Evolutionary conservation across 2,888 invertebrate species (phyloP), one percentile per base, ranked within the genome.

Genomic region (Ramazzottius varieornatus): DNA sequence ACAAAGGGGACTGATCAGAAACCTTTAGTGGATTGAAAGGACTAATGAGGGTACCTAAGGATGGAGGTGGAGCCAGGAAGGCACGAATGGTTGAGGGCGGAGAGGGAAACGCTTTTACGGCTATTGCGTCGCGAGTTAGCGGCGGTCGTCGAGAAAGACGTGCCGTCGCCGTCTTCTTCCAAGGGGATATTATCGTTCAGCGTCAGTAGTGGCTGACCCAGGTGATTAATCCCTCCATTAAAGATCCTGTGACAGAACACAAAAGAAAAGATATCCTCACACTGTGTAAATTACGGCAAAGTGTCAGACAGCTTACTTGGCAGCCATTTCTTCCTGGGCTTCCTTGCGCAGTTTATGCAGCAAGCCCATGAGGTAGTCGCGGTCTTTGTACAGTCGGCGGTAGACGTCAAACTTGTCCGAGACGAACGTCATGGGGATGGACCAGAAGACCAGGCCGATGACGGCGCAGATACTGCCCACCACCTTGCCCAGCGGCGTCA

Each of bases 381-480:
- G 54, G 29, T 54, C 54, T 24, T 54, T 54, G 54, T 54, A 54
- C 54, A 54, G 29, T 29, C 54, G 13, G 4, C 54, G 54, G 24
- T 54, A 54, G 4, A 54, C 20, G 24, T 54, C 54, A 24, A 54
- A 54, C 24, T 54, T 54, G 29, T 54, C 54, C 8, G n/a, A 4
- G 4, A 54, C 54, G 29, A 54, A 54, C 16, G 54, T 54, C 54
- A 54, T 54, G 54, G 54, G 54, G 29, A 54, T 54, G n/a, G 54
- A 54, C 54, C 54, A 54, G 54, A 54, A 54, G 16, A 54, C 54
- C n/a, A 54, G 29, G 4, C 54, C 54, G 29, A 54, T 54, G 13
- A 54, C 54, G 54, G 54, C 54, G 29, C 54, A 54, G 4, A 54
- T 4, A 29, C 54, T 54, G 13, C 54, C 54, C 4, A 54, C 54